A percentile compares a stretch with the other conserved stretches of the same genome.
phyloP scores from a whole-genome alignment of 2,888 invertebrate species.

The Petrophora chlorosata region DNA sequence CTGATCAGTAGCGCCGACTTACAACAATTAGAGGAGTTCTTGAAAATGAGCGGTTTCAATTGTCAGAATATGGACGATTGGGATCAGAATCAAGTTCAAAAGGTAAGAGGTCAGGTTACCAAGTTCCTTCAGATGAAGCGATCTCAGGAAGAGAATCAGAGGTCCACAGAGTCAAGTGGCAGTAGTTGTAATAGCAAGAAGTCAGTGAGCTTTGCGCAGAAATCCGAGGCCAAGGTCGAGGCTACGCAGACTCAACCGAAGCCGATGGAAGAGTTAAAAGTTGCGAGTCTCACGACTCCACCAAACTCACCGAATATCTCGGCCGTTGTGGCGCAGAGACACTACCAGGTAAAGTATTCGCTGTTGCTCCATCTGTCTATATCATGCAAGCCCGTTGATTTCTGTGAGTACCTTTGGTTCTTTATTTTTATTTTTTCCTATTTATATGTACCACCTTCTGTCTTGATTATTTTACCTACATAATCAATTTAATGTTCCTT shows the following conservation, averaged over 20 bases:
- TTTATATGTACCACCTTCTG: conserved; percentile 18
- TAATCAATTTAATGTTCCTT: conserved; percentile 18
- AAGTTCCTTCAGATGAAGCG: conserved; percentile 88
- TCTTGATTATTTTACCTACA: background rate
- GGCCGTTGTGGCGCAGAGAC: conserved; percentile 83
- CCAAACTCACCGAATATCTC: conserved; percentile 91
- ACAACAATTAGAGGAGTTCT: conserved; percentile 87
- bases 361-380: conserved; percentile 41
- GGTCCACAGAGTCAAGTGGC: conserved; percentile 83
- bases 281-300: conserved; percentile 83
- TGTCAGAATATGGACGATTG: conserved; percentile 87
- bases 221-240: conserved; percentile 68
- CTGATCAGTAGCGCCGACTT: conserved; percentile 85
- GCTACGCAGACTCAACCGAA: conserved; percentile 72
- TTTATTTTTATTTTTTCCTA: conserved; percentile 50
- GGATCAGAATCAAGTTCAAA: conserved; percentile 87
- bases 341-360: conserved; percentile 81
- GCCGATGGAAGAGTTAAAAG: conserved; percentile 79
- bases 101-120: conserved; percentile 88
- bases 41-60: conserved; percentile 88
- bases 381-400: conserved; percentile 65
- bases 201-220: conserved; percentile 90
- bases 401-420: conserved; percentile 78
- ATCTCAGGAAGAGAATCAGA: conserved; percentile 86
- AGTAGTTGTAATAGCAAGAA: conserved; percentile 86